Conservation (phyloP, 2,113 vertebrate species). For the Psilopsiagon aymara region DNA sequence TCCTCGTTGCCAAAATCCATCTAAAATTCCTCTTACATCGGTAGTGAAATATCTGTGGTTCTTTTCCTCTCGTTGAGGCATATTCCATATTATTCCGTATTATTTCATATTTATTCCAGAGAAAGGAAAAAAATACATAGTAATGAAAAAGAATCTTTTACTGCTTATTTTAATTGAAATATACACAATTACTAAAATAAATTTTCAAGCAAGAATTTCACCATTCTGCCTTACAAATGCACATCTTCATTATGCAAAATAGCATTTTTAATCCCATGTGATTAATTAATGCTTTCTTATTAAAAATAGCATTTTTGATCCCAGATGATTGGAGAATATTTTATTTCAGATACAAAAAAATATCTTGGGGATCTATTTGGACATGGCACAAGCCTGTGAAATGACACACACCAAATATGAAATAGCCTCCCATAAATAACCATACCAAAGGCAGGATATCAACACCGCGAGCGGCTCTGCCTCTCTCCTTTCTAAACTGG, state of each 20-base stretch:
- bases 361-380: not conserved
- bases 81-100: too few relatives aligned
- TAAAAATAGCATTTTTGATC: not conserved
- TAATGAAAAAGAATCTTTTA: not conserved
- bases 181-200: not conserved
- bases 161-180: not conserved
- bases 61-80: not conserved
- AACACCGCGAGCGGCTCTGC: not conserved
- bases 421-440: conserved; percentile 33
- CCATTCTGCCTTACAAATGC: not conserved
- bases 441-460: not conserved
- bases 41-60: rapidly evolving
- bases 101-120: rapidly evolving
- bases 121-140: not conserved
- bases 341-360: not conserved
- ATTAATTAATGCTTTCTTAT: not conserved
- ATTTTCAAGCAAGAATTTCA: not conserved
- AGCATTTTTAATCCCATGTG: not conserved
- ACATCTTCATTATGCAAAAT: not conserved
- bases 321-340: not conserved
- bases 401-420: not conserved
- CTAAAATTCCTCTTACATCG: not conserved
- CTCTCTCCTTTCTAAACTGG: not conserved
- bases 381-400: not conserved
- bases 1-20: not conserved